A percentile compares a stretch with the other conserved stretches of the same genome.
phyloP scores from a whole-genome alignment of 1,140 invertebrate genomes.

The Monochamus saltuarius region DNA sequence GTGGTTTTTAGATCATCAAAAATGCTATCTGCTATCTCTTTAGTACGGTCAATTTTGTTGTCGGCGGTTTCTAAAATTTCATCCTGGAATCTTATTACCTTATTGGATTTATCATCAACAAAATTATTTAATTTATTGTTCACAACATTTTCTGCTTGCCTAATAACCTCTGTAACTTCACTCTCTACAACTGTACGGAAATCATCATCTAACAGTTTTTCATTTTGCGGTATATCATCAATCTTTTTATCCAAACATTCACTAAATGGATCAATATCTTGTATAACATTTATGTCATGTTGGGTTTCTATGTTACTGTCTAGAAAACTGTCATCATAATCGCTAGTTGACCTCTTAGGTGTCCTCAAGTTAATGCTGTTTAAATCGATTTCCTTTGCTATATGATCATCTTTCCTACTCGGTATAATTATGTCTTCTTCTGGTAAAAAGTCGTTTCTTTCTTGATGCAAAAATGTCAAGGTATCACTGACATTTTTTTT shows the following conservation, averaged over 20 bases:
- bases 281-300: no score
- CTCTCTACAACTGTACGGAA: slow-evolving; percentile 38
- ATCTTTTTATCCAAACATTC: no score
- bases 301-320: background rate
- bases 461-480: slow-evolving; percentile 49
- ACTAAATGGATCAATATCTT: no score
- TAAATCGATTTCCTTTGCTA: slow-evolving; percentile 44
- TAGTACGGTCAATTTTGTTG: slow-evolving; percentile 28
- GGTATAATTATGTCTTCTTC: slow-evolving; percentile 49
- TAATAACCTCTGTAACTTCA: slow-evolving; percentile 41
- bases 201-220: slow-evolving; percentile 5
- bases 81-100: slow-evolving; percentile 2
- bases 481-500: slow-evolving; percentile 49
- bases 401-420: slow-evolving; percentile 48
- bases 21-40: slow-evolving; percentile 32
- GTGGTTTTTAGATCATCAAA: slow-evolving; percentile 36
- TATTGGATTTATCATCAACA: slow-evolving; percentile 4
- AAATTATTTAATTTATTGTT: slow-evolving; percentile 29
- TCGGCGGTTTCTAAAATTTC: slow-evolving; percentile 2
- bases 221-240: no score
- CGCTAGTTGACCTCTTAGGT: slow-evolving; percentile 26
- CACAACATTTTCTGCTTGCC: slow-evolving; percentile 41
- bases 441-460: slow-evolving; percentile 50
- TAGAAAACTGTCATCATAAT: slow-evolving; percentile 17
- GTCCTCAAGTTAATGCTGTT: slow-evolving; percentile 37